Evolutionary conservation across 2,888 invertebrate species (phyloP), one percentile per base, ranked within the genome.

Genomic region (Nomada ruficornis): DNA sequence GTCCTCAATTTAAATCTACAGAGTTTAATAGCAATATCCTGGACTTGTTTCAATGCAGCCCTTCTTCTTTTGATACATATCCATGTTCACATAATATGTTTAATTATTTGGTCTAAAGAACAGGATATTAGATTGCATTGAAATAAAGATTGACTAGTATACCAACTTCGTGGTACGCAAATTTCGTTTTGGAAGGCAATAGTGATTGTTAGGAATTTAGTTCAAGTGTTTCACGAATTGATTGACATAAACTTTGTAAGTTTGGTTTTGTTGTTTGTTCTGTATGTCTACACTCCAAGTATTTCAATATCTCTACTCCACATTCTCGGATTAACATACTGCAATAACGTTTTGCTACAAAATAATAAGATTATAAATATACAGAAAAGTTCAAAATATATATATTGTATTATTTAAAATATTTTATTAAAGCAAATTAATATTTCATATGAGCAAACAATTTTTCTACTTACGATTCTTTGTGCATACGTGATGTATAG

Each of bases 401-500:
- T 23, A 50, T 47, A 63, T 15, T 18, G 26, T 29, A 70, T 36
- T 36, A 60, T 23, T 67, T n/a, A 11, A 29, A 23, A 20, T n/a
- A 13, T 10, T 64, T 15, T 36, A 52, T n/a, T 18, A 2, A 54
- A 26, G 26, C 15, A 36, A 69, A 60, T 57, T 23, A 23, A 36
- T 44, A 20, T 42, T 74, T 55, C 20, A 62, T 23, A 13, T 29
- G 26, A 7, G 5, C 0, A 50, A 71, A 54, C 2, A 15, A 5
- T 59, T 18, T 26, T 23, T n/a, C 54, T 57, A 94, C 95, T 94
- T 93, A 96, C 96, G 95, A 92, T 96, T 96, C 91, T 96, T 96
- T n/a, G 96, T 95, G 90, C 96, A 96, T 72, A 97, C 97, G 91
- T 97, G 97, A 91, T 96, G 96, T 86, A 97, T 96, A 1, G 97